Percentiles rank a stretch among this genome's conserved stretches.
Evolutionary conservation across 2,797 vertebrate species (phyloP).

Genomic region (Semaprochilodus insignis): DNA sequence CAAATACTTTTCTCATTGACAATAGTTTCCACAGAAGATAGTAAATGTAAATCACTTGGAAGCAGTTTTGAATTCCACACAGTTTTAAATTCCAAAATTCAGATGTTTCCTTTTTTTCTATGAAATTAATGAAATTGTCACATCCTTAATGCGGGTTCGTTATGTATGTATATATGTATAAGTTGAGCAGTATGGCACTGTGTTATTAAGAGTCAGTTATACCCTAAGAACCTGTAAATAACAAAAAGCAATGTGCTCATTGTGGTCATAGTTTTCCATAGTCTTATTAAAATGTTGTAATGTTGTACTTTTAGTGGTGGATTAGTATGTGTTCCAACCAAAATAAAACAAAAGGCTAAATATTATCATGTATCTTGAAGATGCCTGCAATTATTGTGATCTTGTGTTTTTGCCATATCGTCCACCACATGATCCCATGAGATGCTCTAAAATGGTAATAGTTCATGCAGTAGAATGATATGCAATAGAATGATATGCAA

Average conservation of each 20-base stretch:
- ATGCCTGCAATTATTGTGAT: not conserved
- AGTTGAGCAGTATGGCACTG: not conserved
- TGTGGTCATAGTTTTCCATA: too few species aligned
- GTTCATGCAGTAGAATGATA: not conserved
- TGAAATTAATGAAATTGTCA: too few species aligned
- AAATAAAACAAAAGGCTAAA: not conserved
- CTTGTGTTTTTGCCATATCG: not conserved
- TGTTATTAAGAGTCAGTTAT: not conserved
- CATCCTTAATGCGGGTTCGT: too few species aligned
- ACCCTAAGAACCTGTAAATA: not conserved
- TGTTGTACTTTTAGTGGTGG: too few species aligned
- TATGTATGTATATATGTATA: not conserved
- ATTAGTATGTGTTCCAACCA: not conserved
- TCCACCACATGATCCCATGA: not conserved
- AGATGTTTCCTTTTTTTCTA: too few species aligned
- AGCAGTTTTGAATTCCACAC: too few species aligned
- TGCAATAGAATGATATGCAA: not conserved
- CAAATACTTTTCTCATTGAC: too few species aligned
- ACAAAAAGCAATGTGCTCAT: not conserved
- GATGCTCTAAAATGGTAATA: not conserved
- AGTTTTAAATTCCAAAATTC: too few species aligned
- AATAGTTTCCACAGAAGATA: too few species aligned
- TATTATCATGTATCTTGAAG: not conserved
- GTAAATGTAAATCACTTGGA: too few species aligned
- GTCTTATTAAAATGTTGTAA: not conserved